Evolutionary conservation across 2,888 invertebrate species (phyloP).

Genomic region (Girardia tigrina): DNA sequence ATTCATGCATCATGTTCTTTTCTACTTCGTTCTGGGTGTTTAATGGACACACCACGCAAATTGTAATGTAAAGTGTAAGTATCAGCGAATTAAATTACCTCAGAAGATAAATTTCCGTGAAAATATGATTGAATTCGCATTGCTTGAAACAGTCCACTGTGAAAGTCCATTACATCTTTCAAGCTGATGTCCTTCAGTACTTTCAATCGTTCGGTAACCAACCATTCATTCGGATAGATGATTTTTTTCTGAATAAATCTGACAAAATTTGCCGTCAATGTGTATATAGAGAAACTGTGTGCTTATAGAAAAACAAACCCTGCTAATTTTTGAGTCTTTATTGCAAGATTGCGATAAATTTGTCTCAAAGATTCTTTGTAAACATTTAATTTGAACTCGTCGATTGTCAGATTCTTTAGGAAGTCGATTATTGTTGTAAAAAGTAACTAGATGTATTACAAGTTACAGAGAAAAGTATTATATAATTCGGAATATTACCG

Average conservation of each 20-base stretch:
- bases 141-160: neutral
- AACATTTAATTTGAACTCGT: neutral
- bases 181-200: neutral
- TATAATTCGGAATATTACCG: neutral
- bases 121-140: constrained; percentile 6
- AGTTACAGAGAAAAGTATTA: neutral
- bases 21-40: too few relatives aligned
- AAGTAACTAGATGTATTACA: neutral
- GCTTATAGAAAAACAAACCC: too few relatives aligned
- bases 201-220: neutral
- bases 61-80: too few relatives aligned
- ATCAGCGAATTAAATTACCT: neutral
- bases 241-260: constrained; percentile 11
- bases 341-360: neutral
- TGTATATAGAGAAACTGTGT: too few relatives aligned
- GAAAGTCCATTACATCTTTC: neutral
- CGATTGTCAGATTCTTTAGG: neutral
- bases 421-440: neutral
- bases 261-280: too few relatives aligned
- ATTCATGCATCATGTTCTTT: too few relatives aligned
- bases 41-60: too few relatives aligned
- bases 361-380: constrained; percentile 12
- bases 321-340: neutral
- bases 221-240: neutral
- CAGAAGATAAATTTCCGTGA: neutral